These are phyloP conservation scores for Epinotia demarniana DNA, from an alignment of 2,888 invertebrate genomes.

Conservation along the genomic window DNA sequence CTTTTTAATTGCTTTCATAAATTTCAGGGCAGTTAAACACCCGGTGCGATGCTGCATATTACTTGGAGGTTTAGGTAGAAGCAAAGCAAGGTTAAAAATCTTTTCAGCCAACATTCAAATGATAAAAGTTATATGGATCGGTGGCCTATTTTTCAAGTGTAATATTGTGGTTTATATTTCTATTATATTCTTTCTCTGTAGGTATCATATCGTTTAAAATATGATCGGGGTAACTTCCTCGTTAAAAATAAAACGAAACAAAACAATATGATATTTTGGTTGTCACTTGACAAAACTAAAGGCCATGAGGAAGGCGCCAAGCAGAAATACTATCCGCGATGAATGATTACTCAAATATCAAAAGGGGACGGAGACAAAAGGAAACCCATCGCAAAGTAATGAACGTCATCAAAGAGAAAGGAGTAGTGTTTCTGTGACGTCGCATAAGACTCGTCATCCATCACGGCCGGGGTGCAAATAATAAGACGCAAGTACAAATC, in stretches of 20 bases:
- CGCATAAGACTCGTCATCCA: slow-evolving; percentile 44
- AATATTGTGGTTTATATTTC: too few species aligned
- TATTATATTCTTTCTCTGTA: too few species aligned
- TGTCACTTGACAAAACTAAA: background rate
- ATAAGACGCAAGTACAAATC: slow-evolving; percentile 44
- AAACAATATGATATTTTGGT: background rate
- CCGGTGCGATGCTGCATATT: background rate
- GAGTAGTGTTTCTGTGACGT: slow-evolving; percentile 46
- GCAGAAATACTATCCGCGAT: slow-evolving; percentile 23
- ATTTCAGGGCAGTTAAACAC: background rate
- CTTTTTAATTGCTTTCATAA: background rate
- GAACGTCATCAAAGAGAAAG: slow-evolving; percentile 45
- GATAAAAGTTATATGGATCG: background rate
- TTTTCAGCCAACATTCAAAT: background rate
- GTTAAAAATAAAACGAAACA: too few species aligned
- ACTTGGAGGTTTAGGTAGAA: background rate
- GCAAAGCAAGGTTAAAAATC: background rate
- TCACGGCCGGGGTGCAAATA: slow-evolving; percentile 43
- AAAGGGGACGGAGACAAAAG: slow-evolving; percentile 35
- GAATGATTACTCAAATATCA: slow-evolving; percentile 42
- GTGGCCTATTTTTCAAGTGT: background rate
- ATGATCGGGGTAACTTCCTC: too few species aligned
- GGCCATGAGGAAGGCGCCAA: slow-evolving; percentile 1
- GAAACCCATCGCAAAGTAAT: slow-evolving; percentile 38
- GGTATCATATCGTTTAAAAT: too few species aligned